Base-by-base conservation (phyloP, 2,113 vertebrate genomes). In the Meles meles region DNA sequence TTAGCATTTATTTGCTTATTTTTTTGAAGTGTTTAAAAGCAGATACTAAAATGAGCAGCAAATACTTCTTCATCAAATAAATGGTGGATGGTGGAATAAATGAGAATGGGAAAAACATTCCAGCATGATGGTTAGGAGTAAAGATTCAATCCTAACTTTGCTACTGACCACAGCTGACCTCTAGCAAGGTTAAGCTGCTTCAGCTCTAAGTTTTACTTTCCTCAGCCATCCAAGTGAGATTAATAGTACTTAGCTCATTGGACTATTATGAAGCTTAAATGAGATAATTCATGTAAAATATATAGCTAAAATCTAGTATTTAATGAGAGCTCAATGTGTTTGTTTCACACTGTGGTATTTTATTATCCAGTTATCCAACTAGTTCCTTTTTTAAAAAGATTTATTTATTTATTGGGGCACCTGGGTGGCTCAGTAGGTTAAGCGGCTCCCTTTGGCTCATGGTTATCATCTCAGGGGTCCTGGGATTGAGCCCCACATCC, bases 31-130 rank as follows among this genome's bases (percentile, higher is more conserved):
- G 9, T 47, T 77, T 77, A 47, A 93, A 95, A 95, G 17, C 49
- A 94, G 86, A 74, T 84, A 88, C 20, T 94, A 97, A 92, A 96
- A 88, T 77, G 72, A 69, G 55, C n/a, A 95, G 25, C 37, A 71
- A 97, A 93, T 80, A 52, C 3, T 52, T 67, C 11, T n/a, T n/a
- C n/a, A n/a, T n/a, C n/a, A n/a, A n/a, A n/a, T n/a, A n/a, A n/a
- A n/a, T n/a, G n/a, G n/a, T n/a, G n/a, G n/a, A n/a, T 89, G 1
- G 0, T 74, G 18, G 31, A 23, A 57, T 88, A 87, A 83, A 7
- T 27, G 23, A 49, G 25, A 59, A 15, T 44, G 5, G 23, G 88
- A 80, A 74, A 88, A 63, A 49, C 80, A 85, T 59, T 69, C n/a
- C 27, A 74, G 55, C 37, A 21, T 25, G 39, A 79, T 0, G 17